Base-by-base conservation (phyloP, 2,888 invertebrate species). In the Hirtodrosophila trivittata region DNA sequence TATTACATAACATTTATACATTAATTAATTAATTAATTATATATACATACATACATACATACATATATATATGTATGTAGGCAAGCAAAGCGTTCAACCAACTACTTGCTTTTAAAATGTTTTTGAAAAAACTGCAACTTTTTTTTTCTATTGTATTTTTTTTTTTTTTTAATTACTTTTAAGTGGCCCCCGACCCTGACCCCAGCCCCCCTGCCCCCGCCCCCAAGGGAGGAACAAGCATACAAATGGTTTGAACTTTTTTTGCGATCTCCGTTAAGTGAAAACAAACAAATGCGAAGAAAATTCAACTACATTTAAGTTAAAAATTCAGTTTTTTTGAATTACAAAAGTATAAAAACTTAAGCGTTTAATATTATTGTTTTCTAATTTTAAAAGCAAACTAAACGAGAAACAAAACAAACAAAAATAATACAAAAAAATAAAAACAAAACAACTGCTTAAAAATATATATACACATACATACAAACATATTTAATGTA, bases 101-200 rank as follows among this genome's bases (percentile, higher is more conserved):
- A 84, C 82, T 86, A 86, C 86, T 86, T 84, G 77, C 71, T 77
- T 85, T 67, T 73, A 67, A 68, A 13, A 42, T 86, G 81, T 87
- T 87, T 87, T 80, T 85, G 83, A 81, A 87, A 86, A 77, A 81
- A 83, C 86, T 83, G 72, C 71, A 80, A 66, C 75, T 62, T 56
- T 50, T 57, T 43, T 51, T 66, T 54, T n/a, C 56, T 68, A 67
- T 21, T 21, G 18, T 21, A 60, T 41, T 62, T 52, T 55, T 28
- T 57, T 72, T 56, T 59, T 47, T 54, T 14, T 50, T 9, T 25
- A 25, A 26, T 51, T 62, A 35, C 56, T 57, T 28, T 30, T 35
- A 66, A 38, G 37, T n/a, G n/a, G n/a, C n/a, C n/a, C n/a, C n/a
- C n/a, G n/a, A n/a, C n/a, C n/a, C n/a, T n/a, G n/a, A n/a, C n/a